phyloP scores from a whole-genome alignment of 2,113 vertebrate genomes.

The Mobula birostris region DNA sequence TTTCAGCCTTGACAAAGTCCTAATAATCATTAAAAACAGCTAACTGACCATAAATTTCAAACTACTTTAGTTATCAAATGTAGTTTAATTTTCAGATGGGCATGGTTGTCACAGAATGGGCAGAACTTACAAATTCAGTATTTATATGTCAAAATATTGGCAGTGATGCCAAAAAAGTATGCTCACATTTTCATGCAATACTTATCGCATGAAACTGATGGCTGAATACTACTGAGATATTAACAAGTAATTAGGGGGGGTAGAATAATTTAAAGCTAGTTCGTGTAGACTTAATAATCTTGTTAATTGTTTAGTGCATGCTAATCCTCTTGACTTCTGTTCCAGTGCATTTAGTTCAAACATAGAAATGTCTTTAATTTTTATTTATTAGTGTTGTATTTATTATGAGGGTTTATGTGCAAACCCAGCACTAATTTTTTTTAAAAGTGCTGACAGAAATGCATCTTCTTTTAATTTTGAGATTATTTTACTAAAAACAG shows the following conservation, averaged over 20 bases:
- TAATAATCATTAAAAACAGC: not conserved
- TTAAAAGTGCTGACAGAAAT: not conserved
- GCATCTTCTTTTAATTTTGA: not conserved
- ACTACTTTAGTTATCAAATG: not conserved
- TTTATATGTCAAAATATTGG: not conserved
- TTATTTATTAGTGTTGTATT: constrained; percentile 34
- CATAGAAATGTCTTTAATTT: constrained; percentile 12
- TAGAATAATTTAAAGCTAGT: constrained; percentile 20
- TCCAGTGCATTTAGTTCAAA: constrained; percentile 15
- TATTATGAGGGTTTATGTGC: constrained; percentile 25
- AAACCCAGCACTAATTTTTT: not conserved
- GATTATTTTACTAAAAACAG: constrained; percentile 1
- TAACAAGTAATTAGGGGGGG: not conserved
- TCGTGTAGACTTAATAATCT: constrained; percentile 19
- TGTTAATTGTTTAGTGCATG: constrained; percentile 30
- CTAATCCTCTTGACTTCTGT: not conserved
- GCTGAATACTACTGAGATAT: constrained; percentile 34
- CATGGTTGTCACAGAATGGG: not conserved
- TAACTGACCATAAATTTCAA: not conserved
- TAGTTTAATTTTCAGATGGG: not conserved
- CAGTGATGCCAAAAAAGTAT: not conserved
- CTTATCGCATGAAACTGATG: constrained; percentile 2
- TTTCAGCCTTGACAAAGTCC: not conserved
- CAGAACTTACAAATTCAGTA: not conserved
- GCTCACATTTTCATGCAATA: not conserved